Evolutionary conservation across 2,888 invertebrate species (phyloP), one percentile per base, ranked within the genome.

Genomic region (Protophormia terraenovae): DNA sequence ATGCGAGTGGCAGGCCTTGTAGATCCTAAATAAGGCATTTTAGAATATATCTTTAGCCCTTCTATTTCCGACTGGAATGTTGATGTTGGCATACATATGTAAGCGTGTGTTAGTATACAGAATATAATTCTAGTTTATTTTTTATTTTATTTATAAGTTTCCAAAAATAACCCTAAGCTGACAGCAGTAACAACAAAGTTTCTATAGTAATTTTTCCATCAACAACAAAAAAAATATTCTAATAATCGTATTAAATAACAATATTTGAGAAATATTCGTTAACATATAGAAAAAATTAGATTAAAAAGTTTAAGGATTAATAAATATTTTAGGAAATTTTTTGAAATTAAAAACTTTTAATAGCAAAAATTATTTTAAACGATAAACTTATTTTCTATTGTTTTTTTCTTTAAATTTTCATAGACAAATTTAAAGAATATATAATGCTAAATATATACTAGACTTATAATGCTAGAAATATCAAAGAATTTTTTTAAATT

Each of bases 91-190:
- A 8, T 55, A 38, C 27, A 27, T 27, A 47, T 27, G n/a, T n/a
- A n/a, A n/a, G n/a, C n/a, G n/a, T n/a, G 16, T 24, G 35, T 38
- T 24, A 16, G 3, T n/a, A 47, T 75, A 19, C 12, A 47, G 14
- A 41, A 41, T 22, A 66, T 8, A 29, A n/a, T 66, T 66, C 6
- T 29, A 24, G 3, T 14, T 27, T 10, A 7, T 47, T 16, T 47
- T 47, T 47, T 38, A 41, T 64, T 66, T 35, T 66, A 55, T 66
- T 55, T 55, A 41, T 16, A 67, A 76, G 19, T 71, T 82, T 69
- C 19, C 24, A 53, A 79, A 53, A 73, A 67, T 73, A 73, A 60
- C 73, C 77, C n/a, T 14, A 69, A 69, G 67, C 73, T 67, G 78
- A 60, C 73, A 78, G 32, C 71, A 55, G 38, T 6, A 27, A 67